Conservation (phyloP, 2,888 invertebrate genomes). For the Xanthia icteritia region DNA sequence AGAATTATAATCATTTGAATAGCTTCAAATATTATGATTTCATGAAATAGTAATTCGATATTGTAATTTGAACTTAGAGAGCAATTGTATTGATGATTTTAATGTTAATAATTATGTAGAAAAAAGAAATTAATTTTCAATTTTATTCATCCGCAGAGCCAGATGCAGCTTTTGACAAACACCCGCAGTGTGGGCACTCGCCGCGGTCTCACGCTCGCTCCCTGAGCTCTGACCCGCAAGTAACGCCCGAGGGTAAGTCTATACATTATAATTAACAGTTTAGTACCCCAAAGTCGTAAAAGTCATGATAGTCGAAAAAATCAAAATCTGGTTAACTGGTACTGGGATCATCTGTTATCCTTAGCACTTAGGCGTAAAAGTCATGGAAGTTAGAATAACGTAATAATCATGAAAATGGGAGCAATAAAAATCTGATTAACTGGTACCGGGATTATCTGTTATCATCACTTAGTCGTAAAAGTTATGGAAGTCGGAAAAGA, state of each 20-base stretch:
- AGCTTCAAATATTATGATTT: not conserved
- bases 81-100: not conserved
- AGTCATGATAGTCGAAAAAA: not conserved
- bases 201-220: constrained; percentile 83
- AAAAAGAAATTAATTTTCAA: not conserved
- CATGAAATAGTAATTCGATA: not conserved
- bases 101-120: not conserved
- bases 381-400: too few relatives aligned
- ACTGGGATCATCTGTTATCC: not conserved
- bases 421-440: not conserved
- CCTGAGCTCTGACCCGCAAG: constrained; percentile 84
- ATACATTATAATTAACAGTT: not conserved
- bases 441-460: not conserved
- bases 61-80: not conserved
- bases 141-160: constrained; percentile 87
- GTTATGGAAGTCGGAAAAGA: not conserved
- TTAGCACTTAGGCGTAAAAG: too few relatives aligned
- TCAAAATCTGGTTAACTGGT: not conserved
- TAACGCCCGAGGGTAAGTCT: constrained; percentile 85
- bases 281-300: not conserved
- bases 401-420: too few relatives aligned
- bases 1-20: not conserved
- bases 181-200: constrained; percentile 89
- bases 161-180: constrained; percentile 93
- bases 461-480: not conserved